Conservation (phyloP, 2,113 vertebrate genomes). For the Salvelinus alpinus region DNA sequence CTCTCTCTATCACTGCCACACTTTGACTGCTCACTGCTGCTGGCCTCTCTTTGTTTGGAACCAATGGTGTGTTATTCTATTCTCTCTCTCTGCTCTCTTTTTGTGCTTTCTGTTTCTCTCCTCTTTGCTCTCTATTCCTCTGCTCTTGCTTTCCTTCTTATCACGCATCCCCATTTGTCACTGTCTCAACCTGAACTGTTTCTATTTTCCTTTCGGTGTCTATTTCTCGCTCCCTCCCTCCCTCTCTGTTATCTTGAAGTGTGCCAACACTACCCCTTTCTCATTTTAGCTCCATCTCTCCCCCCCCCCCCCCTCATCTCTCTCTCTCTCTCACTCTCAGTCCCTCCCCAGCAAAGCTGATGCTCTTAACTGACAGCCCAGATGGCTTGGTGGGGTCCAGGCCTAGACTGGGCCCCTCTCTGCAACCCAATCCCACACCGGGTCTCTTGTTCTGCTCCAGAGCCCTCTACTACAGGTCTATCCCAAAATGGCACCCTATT, state of each 20-base stretch:
- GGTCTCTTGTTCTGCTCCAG: slow-evolving; percentile 31
- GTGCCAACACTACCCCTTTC: no score
- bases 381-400: slow-evolving; percentile 59
- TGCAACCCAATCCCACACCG: slow-evolving; percentile 40
- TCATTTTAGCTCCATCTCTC: background rate
- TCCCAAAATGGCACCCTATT: no score
- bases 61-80: background rate
- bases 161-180: background rate
- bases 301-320: background rate
- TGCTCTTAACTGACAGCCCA: slow-evolving; percentile 60
- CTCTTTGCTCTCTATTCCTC: slow-evolving; percentile 54
- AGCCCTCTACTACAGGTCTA: no score
- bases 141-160: slow-evolving; percentile 47
- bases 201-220: background rate
- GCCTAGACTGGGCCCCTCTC: slow-evolving; percentile 20
- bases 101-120: slow-evolving; percentile 60
- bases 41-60: background rate
- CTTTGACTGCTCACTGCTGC: slow-evolving; percentile 12
- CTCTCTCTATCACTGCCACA: slow-evolving; percentile 43
- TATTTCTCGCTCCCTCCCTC: slow-evolving; percentile 17
- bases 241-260: background rate
- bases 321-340: background rate
- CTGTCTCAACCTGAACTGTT: background rate
- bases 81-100: slow-evolving; percentile 39
- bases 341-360: slow-evolving; percentile 51